These are phyloP conservation scores for Zygothrica quintamaculata DNA, from an alignment of 2,888 invertebrate species.

Conservation along the genomic window DNA sequence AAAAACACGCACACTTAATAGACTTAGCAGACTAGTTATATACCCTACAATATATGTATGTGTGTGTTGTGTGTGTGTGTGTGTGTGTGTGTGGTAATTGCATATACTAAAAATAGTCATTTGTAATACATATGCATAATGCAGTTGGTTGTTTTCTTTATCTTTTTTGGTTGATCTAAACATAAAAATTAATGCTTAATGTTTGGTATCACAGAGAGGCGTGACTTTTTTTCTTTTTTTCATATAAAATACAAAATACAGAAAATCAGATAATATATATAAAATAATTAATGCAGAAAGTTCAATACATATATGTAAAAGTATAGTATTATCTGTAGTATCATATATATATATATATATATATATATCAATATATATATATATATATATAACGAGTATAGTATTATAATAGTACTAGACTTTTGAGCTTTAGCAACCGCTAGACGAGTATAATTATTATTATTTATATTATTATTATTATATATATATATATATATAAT, in stretches of 20 bases:
- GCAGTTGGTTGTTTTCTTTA: too few relatives aligned
- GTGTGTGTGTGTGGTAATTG: slow-evolving; percentile 42
- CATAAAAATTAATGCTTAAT: slow-evolving; percentile 79
- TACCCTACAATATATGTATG: slow-evolving; percentile 34
- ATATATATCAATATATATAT: slow-evolving; percentile 42
- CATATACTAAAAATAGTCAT: slow-evolving; percentile 26
- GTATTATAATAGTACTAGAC: slow-evolving; percentile 24
- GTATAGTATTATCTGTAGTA: slow-evolving; percentile 22
- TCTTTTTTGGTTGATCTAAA: slow-evolving; percentile 67
- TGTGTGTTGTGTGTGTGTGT: slow-evolving; percentile 28
- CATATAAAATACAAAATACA: slow-evolving; percentile 52
- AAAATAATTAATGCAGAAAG: slow-evolving; percentile 54
- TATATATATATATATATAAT: slow-evolving; percentile 2
- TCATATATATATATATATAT: slow-evolving; percentile 43
- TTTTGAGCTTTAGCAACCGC: slow-evolving; percentile 48
- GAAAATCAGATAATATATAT: slow-evolving; percentile 48
- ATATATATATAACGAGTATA: slow-evolving; percentile 16
- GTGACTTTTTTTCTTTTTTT: slow-evolving; percentile 80
- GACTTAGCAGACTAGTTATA: slow-evolving; percentile 55
- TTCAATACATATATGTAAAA: slow-evolving; percentile 17
- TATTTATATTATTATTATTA: background rate
- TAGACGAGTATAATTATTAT: slow-evolving; percentile 43
- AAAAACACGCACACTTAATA: slow-evolving; percentile 73
- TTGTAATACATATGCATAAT: slow-evolving; percentile 43
- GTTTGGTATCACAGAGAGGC: slow-evolving; percentile 84